Conservation (phyloP, 2,797 vertebrate species). For the Poecilia wingei region DNA sequence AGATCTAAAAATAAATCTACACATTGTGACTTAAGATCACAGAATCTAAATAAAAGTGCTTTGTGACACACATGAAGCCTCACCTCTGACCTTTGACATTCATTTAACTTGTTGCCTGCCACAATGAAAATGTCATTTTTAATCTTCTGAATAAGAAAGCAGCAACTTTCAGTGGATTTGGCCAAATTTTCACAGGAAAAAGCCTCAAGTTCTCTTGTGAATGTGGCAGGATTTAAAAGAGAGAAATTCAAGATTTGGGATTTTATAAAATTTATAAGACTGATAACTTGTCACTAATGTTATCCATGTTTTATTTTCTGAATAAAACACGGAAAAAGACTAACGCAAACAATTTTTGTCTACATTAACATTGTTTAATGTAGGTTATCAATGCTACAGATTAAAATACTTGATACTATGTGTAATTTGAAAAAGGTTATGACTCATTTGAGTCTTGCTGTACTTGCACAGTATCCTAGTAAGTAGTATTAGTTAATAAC, state of each 20-base stretch:
- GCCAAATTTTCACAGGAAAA: not conserved
- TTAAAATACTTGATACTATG: not conserved
- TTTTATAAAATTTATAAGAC: too few relatives aligned
- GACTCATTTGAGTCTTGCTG: too few relatives aligned
- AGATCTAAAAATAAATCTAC: not conserved
- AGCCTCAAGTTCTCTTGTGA: not conserved
- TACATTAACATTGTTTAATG: not conserved
- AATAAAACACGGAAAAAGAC: too few relatives aligned
- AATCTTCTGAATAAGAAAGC: not conserved
- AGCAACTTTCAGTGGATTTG: not conserved
- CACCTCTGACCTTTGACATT: not conserved
- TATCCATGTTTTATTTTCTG: not conserved
- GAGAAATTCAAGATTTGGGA: not conserved
- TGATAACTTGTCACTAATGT: not conserved
- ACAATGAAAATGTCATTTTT: not conserved
- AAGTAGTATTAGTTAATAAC: not conserved
- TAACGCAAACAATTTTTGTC: too few relatives aligned
- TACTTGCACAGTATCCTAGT: not conserved
- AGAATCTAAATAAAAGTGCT: not conserved
- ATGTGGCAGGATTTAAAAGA: not conserved
- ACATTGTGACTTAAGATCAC: not conserved
- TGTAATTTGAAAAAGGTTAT: not conserved
- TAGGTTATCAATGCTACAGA: not conserved
- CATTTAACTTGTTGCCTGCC: not conserved
- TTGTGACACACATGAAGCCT: not conserved